These are phyloP conservation scores for Vulpes lagopus DNA, from an alignment of 2,113 vertebrate genomes.

Conservation along the genomic window DNA sequence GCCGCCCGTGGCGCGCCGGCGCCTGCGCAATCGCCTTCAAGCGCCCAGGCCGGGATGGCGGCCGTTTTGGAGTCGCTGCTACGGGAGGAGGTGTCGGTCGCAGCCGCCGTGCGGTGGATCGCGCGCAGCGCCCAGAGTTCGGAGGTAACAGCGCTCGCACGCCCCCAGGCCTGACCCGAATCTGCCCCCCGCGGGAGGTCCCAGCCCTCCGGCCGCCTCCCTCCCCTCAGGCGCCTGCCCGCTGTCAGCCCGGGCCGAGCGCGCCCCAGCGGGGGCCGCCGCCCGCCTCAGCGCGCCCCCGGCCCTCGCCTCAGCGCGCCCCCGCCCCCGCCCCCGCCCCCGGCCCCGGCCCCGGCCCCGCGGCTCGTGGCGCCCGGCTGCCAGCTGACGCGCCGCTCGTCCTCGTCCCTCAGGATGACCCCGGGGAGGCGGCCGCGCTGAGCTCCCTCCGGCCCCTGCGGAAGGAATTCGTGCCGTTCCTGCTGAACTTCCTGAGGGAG, in stretches of 20 bases:
- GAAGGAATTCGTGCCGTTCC: constrained; percentile 96
- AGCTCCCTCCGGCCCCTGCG: constrained; percentile 86
- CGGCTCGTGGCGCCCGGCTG: not conserved
- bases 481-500: constrained; percentile 97
- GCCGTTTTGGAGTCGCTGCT: constrained; percentile 96
- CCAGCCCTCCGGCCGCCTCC: not conserved
- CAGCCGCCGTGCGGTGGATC: constrained; percentile 90
- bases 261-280: constrained; percentile 1
- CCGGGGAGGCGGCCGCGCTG: not conserved
- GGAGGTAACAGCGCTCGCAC: constrained; percentile 82
- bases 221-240: not conserved
- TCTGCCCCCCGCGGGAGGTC: not conserved
- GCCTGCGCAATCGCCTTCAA: constrained; percentile 70
- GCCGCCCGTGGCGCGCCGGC: constrained; percentile 75
- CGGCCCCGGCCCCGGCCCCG: not conserved
- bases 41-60: constrained; percentile 90
- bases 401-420: constrained; percentile 57
- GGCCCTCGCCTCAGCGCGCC: not conserved
- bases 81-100: constrained; percentile 88
- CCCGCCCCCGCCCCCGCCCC: not conserved
- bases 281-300: not conserved
- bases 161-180: not conserved
- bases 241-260: constrained; percentile 50
- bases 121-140: constrained; percentile 78
- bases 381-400: not conserved